phyloP scores from a whole-genome alignment of 2,888 invertebrate genomes.

The Tenthredo mesomela region DNA sequence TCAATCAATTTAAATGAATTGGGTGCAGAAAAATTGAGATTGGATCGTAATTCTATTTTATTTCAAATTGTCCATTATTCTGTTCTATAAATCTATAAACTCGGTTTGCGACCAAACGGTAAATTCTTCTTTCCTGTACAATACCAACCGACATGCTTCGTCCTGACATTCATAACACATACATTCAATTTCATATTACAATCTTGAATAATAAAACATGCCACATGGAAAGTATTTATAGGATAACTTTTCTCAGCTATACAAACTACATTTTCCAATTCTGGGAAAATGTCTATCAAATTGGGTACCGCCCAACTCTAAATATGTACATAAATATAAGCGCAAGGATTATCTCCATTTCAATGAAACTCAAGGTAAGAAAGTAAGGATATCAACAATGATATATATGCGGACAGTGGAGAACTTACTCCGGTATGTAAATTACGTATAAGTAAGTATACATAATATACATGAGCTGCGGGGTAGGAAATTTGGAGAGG shows the following conservation, averaged over 20 bases:
- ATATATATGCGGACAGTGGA: background rate
- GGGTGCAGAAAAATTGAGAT: background rate
- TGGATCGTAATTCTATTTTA: background rate
- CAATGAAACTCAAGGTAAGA: background rate
- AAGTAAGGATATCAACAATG: background rate
- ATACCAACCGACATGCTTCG: background rate
- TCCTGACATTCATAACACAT: background rate
- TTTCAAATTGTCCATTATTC: background rate
- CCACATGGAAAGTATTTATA: background rate
- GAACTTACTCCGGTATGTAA: background rate
- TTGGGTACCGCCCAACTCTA: background rate
- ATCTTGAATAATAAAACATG: slow-evolving; percentile 21
- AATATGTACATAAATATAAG: slow-evolving; percentile 4
- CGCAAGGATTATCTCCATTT: background rate
- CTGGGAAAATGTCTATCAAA: background rate
- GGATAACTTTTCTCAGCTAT: background rate
- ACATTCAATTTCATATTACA: background rate
- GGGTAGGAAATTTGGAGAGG: background rate
- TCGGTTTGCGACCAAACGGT: background rate
- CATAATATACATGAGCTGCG: background rate
- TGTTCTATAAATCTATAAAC: background rate
- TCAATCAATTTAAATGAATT: background rate
- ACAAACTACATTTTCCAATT: background rate
- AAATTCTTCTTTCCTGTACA: background rate
- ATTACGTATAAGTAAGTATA: background rate